Base-by-base conservation (phyloP, 2,888 invertebrate species). In the Hypsopygia costalis region DNA sequence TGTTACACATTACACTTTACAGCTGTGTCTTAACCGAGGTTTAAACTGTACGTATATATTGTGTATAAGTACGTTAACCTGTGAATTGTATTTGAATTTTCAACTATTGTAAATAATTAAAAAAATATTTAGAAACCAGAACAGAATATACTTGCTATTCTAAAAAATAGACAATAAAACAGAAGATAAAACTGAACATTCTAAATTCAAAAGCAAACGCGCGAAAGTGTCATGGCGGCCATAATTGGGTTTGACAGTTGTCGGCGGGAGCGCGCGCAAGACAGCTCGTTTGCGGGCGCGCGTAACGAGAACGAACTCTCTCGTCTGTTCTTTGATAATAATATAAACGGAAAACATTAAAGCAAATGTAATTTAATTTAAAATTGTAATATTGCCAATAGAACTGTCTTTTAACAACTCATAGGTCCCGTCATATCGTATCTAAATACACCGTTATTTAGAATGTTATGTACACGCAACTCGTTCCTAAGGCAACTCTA, bases 241-340 rank as follows among this genome's bases (percentile, higher is more conserved):
- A 75, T 87, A 86, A 86, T 87, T 85, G 81, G 66, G 66, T 74
- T 52, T 81, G 86, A 87, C 86, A 86, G 83, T 78, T 77, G 73
- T 66, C 69, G 69, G 69, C 68, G 72, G 63, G 63, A 62, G 68
- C 62, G 60, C 58, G 62, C 63, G 62, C 62, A 58, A 60, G 66
- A 69, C 69, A 58, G 61, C 75, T 77, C 67, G 74, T 81, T 80
- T 76, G 80, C 75, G 69, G 49, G 54, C 67, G 69, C 62, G 79
- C 80, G 69, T 82, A 82, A 82, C 82, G 69, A 73, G 70, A 70
- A 50, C 56, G 64, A 63, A 76, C 75, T 71, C 41, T 71, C 69
- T 66, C 58, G 62, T 71, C 69, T 72, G 71, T 68, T 59, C 67
- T 68, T 67, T 63, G 64, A 66, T 73, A 70, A 70, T 73, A 74